Evolutionary conservation across 2,113 vertebrate species (phyloP).

Genomic region (Bambusicola thoracicus): DNA sequence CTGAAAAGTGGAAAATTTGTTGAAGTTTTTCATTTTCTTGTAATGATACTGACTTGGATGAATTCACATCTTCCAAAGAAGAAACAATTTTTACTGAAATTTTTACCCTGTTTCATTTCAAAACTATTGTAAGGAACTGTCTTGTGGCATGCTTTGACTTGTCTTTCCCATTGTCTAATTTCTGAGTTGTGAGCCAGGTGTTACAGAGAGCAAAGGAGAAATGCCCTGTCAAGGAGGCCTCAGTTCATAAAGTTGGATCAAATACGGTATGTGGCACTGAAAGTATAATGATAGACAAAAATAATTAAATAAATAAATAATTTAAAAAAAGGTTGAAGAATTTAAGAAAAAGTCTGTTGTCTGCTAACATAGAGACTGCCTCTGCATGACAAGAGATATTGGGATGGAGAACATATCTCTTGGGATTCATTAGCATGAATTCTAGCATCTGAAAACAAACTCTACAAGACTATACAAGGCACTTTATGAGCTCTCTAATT

Average conservation of each 20-base stretch:
- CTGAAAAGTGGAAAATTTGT: accelerated
- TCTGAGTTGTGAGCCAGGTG: background rate
- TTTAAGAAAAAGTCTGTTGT: background rate
- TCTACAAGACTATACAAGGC: background rate
- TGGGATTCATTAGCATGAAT: background rate
- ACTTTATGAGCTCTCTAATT: background rate
- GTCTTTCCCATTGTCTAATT: accelerated
- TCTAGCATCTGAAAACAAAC: background rate
- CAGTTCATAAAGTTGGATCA: accelerated
- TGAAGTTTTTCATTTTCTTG: background rate
- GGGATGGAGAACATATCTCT: accelerated
- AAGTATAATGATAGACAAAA: background rate
- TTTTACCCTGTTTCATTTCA: accelerated
- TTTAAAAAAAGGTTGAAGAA: accelerated
- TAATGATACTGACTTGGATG: background rate
- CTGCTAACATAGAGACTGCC: background rate
- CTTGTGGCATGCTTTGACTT: background rate
- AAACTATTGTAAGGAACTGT: background rate
- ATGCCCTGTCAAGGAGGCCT: accelerated
- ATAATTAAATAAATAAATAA: too few species aligned
- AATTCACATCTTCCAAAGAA: background rate
- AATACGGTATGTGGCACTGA: background rate
- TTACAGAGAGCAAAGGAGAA: background rate
- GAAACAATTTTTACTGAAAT: background rate
- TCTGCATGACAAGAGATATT: accelerated